Conservation (phyloP, 1,140 invertebrate species). For the Drosophila persimilis region DNA sequence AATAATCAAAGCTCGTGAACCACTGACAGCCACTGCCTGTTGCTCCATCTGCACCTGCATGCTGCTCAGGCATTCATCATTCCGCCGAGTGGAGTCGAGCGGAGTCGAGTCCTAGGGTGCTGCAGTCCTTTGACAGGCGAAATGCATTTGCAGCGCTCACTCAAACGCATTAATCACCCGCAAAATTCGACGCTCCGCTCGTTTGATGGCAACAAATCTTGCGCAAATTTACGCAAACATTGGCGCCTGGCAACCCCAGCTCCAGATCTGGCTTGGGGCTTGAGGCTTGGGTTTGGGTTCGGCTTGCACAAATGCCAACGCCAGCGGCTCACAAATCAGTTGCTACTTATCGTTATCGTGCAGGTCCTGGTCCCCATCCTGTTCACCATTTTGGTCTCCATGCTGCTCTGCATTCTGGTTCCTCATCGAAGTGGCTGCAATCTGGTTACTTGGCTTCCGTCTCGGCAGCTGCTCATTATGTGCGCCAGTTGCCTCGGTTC, state of each 20-base stretch:
- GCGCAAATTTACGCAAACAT: slow-evolving; percentile 70
- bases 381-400: too few relatives aligned
- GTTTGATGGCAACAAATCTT: slow-evolving; percentile 73
- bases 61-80: not conserved
- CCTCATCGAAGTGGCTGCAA: slow-evolving; percentile 8
- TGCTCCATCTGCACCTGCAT: slow-evolving; percentile 17
- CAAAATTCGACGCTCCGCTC: slow-evolving; percentile 58
- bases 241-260: slow-evolving; percentile 38
- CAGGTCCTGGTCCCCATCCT: too few relatives aligned
- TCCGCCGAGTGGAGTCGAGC: too few relatives aligned
- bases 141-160: slow-evolving; percentile 43
- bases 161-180: slow-evolving; percentile 63
- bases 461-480: slow-evolving; percentile 65
- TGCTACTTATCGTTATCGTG: slow-evolving; percentile 1
- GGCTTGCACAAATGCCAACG: too few relatives aligned
- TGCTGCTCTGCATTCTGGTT: too few relatives aligned
- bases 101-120: too few relatives aligned
- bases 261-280: not conserved
- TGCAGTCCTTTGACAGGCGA: slow-evolving; percentile 43
- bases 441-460: slow-evolving; percentile 9
- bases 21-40: slow-evolving; percentile 27
- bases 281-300: too few relatives aligned
- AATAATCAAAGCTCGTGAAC: slow-evolving; percentile 23
- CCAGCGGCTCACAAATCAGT: slow-evolving; percentile 31
- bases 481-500: slow-evolving; percentile 42